Conservation (phyloP, 1,140 invertebrate genomes). For the Lineus longissimus region DNA sequence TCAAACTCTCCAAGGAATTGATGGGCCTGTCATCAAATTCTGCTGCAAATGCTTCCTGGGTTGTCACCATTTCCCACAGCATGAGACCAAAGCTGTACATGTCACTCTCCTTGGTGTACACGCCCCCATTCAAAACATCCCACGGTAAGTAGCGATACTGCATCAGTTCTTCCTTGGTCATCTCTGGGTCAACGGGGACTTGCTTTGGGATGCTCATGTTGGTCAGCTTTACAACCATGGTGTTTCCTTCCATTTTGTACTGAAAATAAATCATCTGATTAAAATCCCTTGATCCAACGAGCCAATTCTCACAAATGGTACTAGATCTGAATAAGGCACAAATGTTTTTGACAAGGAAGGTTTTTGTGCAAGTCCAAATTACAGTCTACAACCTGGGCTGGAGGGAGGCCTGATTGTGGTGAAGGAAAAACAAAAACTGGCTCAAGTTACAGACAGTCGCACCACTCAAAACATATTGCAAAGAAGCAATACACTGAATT, state of each 20-base stretch:
- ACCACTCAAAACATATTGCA: no score
- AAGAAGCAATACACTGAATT: not conserved
- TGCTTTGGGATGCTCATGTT: constrained; percentile 4
- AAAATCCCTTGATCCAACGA: not conserved
- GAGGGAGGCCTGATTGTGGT: no score
- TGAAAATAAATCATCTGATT: not conserved
- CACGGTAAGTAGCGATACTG: not conserved
- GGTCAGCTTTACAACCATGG: constrained; percentile 3
- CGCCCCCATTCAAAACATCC: not conserved
- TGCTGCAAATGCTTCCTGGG: not conserved
- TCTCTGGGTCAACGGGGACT: not conserved
- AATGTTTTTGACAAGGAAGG: not conserved
- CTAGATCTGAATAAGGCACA: not conserved
- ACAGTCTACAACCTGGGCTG: no score
- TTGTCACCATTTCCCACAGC: constrained; percentile 6
- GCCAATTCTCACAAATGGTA: not conserved
- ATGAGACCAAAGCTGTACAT: constrained; percentile 8
- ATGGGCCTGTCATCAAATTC: not conserved
- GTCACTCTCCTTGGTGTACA: constrained; percentile 1
- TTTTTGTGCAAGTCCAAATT: not conserved
- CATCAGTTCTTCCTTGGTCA: not conserved
- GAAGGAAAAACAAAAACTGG: no score
- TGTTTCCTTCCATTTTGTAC: not conserved
- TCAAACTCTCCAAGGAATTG: no score
- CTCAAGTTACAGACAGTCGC: no score